Evolutionary conservation across 2,797 vertebrate genomes (phyloP).

Genomic region (Chelon auratus): DNA sequence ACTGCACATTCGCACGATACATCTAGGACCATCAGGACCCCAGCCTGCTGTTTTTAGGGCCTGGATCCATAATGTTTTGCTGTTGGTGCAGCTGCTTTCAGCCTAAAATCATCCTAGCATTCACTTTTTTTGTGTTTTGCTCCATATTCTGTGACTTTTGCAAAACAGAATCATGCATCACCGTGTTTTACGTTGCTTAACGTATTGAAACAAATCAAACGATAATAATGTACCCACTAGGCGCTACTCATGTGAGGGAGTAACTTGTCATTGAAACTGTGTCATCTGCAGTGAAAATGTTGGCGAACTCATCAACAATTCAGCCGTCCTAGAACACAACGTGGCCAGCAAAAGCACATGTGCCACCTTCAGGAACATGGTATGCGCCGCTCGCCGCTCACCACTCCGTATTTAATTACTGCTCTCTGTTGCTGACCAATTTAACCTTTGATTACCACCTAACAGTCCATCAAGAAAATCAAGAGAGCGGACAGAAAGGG

Average conservation of each 20-base stretch:
- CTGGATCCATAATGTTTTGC: too few species aligned
- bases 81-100: too few species aligned
- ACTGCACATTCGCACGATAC: too few species aligned
- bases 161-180: too few species aligned
- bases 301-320: constrained; percentile 93
- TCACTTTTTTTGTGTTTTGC: too few species aligned
- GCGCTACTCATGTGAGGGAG: background rate
- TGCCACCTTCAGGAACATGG: constrained; percentile 96
- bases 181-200: too few species aligned
- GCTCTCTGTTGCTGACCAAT: background rate
- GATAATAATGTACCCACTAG: background rate
- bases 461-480: constrained; percentile 95
- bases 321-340: constrained; percentile 91
- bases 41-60: too few species aligned
- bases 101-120: too few species aligned
- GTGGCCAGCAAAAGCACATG: constrained; percentile 88
- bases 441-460: background rate
- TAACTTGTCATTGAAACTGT: background rate
- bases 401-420: background rate
- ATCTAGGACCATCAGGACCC: too few species aligned
- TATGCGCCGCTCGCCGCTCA: constrained; percentile 62
- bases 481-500: constrained; percentile 96
- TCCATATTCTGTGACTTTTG: background rate
- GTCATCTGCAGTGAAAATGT: constrained; percentile 89
- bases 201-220: background rate